These are phyloP conservation scores for Actenoides hombroni DNA, from an alignment of 2,113 vertebrate species.

Conservation along the genomic window DNA sequence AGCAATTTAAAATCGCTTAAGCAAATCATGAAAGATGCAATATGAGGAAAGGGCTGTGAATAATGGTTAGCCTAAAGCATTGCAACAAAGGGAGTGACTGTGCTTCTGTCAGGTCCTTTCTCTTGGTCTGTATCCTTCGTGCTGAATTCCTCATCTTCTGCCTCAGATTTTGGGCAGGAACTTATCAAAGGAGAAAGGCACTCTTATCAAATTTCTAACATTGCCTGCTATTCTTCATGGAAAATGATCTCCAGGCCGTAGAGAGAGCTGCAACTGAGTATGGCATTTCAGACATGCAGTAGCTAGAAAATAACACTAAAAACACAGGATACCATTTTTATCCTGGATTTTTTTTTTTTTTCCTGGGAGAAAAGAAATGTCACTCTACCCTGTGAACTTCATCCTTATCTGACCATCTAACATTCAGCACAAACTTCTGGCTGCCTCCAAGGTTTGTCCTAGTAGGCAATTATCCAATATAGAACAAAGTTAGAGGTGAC, in stretches of 20 bases:
- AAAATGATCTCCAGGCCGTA: background rate
- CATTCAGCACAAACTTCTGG: background rate
- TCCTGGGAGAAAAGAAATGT: background rate
- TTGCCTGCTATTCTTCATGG: conserved; percentile 37
- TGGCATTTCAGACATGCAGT: background rate
- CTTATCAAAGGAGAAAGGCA: conserved; percentile 40
- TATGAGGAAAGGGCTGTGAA: conserved; percentile 56
- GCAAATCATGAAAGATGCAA: conserved; percentile 61
- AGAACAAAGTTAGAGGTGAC: background rate
- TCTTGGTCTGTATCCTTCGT: conserved; percentile 39
- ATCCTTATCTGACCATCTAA: background rate
- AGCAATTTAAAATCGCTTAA: conserved; percentile 69
- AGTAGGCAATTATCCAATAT: background rate
- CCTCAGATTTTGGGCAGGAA: conserved; percentile 41
- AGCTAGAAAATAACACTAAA: conserved; percentile 42
- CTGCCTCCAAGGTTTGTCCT: background rate
- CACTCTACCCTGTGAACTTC: background rate
- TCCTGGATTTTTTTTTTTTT: background rate
- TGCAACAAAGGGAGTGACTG: conserved; percentile 66
- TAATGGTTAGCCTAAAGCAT: conserved; percentile 76
- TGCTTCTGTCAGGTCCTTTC: conserved; percentile 52
- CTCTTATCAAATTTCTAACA: conserved; percentile 46
- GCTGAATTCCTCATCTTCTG: conserved; percentile 53
- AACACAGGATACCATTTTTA: background rate
- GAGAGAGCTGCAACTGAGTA: background rate